Evolutionary conservation across 2,797 vertebrate species (phyloP), one percentile per base, ranked within the genome.

Genomic region (Pogonophryne albipinna): DNA sequence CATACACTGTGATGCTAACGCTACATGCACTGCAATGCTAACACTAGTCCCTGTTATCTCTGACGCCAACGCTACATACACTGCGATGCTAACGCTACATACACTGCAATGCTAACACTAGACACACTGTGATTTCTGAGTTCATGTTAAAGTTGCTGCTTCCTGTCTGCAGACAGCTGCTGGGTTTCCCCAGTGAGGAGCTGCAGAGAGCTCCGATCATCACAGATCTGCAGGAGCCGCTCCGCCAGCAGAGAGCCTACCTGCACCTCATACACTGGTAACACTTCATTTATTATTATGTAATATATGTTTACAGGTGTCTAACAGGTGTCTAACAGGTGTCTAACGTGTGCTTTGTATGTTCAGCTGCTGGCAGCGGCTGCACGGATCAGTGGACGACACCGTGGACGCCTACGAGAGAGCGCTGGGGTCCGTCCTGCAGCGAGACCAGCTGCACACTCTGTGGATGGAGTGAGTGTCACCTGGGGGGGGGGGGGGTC

Each of bases 391-490:
- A 34, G 77, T 89, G 73, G 91, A 92, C 34, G 95, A 96, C 52
- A 92, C 97, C 6, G 85, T 94, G 47, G 96, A 97, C 66, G 96
- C 97, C 17, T 99, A 97, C 55, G 98, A 99, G 93, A 92, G 96
- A 42, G 97, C 97, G 0, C 92, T 99, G 87, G 97, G 97, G 1
- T 92, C 96, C 0, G 83, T 94, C 59, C 93, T 96, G 92, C 94
- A 95, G 79, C 94, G 95, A 85, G 95, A 97, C n/a, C 94, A 96
- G 56, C 95, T 99, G 20, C 96, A 97, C 88, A 94, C 90, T 27
- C 95, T 99, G 85, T 99, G 98, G 98, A 93, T 96, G 85, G 97
- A 99, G 98, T 99, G 95, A 97, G 98, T 97, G 60, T 9, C 45
- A 34, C 34, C 34, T 6, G n/a, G n/a, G n/a, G n/a, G 5, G 34